Base-by-base conservation (phyloP, 2,888 invertebrate species). In the Philaethria dido region DNA sequence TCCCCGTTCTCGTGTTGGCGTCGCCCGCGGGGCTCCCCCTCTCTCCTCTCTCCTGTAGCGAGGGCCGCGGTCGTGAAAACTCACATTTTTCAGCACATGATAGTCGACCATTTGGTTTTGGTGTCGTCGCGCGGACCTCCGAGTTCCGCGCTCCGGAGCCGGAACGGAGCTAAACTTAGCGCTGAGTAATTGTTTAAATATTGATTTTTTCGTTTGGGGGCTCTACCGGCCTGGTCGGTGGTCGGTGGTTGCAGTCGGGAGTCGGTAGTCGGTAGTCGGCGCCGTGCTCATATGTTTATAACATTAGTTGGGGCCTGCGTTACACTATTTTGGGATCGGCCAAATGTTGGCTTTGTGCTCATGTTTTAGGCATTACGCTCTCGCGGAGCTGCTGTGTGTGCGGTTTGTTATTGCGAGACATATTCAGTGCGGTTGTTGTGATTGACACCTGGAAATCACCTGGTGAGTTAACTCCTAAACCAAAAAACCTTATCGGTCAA, bases 311-410 rank as follows among this genome's bases (percentile, higher is more conserved):
- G 91, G 88, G 89, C 87, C 89, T 89, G 85, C 81, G 80, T 71
- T 80, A 81, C 80, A 88, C 91, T 92, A 92, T 92, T 92, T 92
- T 87, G 84, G 92, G 92, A 91, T 77, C 89, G 84, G 77, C 82
- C 87, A 87, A 89, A 87, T 87, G 89, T 86, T 88, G 80, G 83
- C 81, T 83, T 82, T 80, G 81, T 82, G 82, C 81, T 83, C 81
- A 81, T 83, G 84, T 81, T 84, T 78, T 79, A 79, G 77, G 76
- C 83, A 83, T 83, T 80, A 81, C 80, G 76, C 66, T 78, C 75
- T 75, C 74, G 78, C 75, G 68, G 77, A 69, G 74, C 66, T 65
- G 69, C 64, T 68, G 74, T 75, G 74, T 69, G 73, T 70, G 75
- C 72, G 77, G 76, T 73, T 55, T 44, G 36, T 25, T 59, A 45